Conservation (phyloP, 2,113 vertebrate species). For the Anolis sagrei region DNA sequence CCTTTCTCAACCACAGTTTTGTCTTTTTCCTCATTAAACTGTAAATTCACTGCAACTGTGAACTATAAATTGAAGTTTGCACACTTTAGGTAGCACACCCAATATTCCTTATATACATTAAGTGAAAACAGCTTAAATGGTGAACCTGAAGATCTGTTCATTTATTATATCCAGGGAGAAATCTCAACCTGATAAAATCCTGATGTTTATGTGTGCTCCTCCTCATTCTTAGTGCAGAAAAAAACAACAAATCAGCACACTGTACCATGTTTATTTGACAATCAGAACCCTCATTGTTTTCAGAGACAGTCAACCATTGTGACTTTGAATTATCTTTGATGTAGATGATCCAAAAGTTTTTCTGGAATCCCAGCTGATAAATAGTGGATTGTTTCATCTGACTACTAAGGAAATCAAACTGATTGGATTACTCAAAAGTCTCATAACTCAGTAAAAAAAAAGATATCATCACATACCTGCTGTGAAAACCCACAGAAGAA, state of each 20-base stretch:
- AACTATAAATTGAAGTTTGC: neutral
- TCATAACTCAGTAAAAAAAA: neutral
- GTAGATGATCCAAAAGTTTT: neutral
- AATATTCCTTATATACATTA: neutral
- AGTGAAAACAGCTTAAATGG: neutral
- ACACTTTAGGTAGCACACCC: neutral
- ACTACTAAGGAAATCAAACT: neutral
- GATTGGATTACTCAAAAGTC: neutral
- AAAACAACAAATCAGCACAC: neutral
- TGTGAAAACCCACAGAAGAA: constrained; percentile 99
- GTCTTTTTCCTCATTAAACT: no score
- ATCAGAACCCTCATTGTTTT: neutral
- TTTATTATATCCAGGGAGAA: neutral
- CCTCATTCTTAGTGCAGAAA: neutral
- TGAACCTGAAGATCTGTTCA: neutral
- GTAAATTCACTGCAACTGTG: neutral
- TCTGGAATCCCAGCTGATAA: neutral
- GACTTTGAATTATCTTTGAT: neutral
- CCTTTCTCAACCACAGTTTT: neutral
- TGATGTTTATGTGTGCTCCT: neutral
- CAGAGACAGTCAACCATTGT: neutral
- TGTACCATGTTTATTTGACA: neutral
- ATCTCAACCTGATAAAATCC: neutral
- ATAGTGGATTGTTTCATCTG: neutral
- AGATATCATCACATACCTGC: constrained; percentile 81